These are phyloP conservation scores for Euproctis similis DNA, from an alignment of 2,888 invertebrate genomes.

Conservation along the genomic window DNA sequence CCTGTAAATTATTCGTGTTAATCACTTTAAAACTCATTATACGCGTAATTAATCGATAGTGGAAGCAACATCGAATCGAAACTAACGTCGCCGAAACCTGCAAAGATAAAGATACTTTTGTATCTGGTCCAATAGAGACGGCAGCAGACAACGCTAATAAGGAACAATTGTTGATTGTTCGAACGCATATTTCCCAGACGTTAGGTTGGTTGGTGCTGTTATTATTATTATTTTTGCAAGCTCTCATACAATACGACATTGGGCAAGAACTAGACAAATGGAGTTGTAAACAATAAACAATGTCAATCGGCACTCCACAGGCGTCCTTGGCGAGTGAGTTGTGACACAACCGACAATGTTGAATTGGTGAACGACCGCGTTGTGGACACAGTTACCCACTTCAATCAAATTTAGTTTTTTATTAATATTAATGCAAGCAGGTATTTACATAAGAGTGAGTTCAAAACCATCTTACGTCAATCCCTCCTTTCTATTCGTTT, in stretches of 20 bases:
- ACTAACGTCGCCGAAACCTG: constrained; percentile 3
- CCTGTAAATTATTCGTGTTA: too few species aligned
- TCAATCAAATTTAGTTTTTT: neutral
- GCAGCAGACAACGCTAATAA: constrained; percentile 16
- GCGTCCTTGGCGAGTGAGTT: constrained; percentile 41
- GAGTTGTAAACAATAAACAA: constrained; percentile 50
- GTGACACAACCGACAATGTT: constrained; percentile 18
- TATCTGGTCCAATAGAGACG: constrained; percentile 14
- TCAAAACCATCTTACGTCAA: too few species aligned
- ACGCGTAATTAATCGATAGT: too few species aligned
- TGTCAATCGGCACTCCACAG: constrained; percentile 40
- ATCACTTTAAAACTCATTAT: too few species aligned
- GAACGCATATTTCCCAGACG: constrained; percentile 37
- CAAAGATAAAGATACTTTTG: too few species aligned
- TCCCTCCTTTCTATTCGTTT: too few species aligned
- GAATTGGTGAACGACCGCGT: constrained; percentile 14
- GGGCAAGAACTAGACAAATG: constrained; percentile 40
- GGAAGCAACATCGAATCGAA: neutral
- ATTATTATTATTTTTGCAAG: constrained; percentile 35
- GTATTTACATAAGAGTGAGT: too few species aligned
- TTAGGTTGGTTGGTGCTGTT: too few species aligned
- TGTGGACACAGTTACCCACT: constrained; percentile 5
- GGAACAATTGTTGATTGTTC: constrained; percentile 41
- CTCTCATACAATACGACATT: constrained; percentile 34
- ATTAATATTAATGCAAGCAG: too few species aligned